Base-by-base conservation (phyloP, 2,888 invertebrate species). In the Tolmerus cingulatus region DNA sequence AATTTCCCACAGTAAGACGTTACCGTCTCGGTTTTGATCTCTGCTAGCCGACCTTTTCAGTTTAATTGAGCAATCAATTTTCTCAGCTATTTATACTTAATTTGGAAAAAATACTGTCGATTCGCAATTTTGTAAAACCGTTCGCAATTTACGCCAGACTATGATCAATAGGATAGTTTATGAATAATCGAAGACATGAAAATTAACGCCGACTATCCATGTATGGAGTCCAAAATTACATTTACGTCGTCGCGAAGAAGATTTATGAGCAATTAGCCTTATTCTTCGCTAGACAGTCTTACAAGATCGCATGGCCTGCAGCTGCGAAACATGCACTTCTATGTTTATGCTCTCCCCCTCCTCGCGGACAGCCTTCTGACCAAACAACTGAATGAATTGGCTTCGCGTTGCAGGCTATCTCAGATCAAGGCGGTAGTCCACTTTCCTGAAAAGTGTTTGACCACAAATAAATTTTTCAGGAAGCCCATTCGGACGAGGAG, bases 181-280 rank as follows among this genome's bases (percentile, higher is more conserved):
- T 51, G 81, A 81, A 55, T 55, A 51, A 55, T 81, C 81, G 55
- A 81, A 81, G 81, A 55, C 81, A 81, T 81, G 55, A 51, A 81
- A 81, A 81, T 81, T 81, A 81, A 81, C 81, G 55, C 81, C 23
- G 51, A 9, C 46, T 23, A 76, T 14, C 55, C 55, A 55, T 55
- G 51, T 81, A 81, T 81, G 55, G 81, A 81, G n/a, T 81, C 81
- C 34, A 34, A 55, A 81, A 81, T 81, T 55, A 81, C 27, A 55
- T 55, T 55, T 81, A 81, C 81, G 81, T 66, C 84, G 40, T 66
- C 40, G 84, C 74, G 57, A 14, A 19, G 34, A 84, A 66, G 84
- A 84, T 74, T 84, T 84, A 84, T 66, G 84, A 66, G 84, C 57
- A 84, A 84, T 66, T 84, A 84, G 66, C 40, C 37, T 84, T 37